Conservation (phyloP, 92 coral and sea anemone species). For the Palythoa caribaeorum region DNA sequence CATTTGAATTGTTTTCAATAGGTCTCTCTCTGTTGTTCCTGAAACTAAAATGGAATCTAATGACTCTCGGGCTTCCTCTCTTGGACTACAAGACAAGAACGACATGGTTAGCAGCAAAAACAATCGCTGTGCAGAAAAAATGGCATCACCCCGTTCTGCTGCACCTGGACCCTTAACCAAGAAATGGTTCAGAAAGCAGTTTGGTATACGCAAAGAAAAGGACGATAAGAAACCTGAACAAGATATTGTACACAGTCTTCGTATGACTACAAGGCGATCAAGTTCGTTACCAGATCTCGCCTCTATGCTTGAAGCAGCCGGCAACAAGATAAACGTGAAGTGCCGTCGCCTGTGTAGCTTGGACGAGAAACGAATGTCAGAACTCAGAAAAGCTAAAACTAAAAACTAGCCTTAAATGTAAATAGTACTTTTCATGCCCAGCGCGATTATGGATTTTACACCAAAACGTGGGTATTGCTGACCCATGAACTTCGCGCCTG, state of each 20-base stretch:
- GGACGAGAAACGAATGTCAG: conserved; percentile 2
- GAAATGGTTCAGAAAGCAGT: conserved; percentile 73
- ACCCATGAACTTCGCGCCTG: no score
- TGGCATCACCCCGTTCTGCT: conserved; percentile 41
- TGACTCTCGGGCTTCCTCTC: neutral
- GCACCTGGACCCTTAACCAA: conserved; percentile 63
- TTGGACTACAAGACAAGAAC: neutral
- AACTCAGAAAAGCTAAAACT: neutral
- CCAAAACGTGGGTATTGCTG: no score
- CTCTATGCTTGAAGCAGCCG: conserved; percentile 69
- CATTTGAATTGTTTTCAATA: no score
- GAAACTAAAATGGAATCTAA: no score
- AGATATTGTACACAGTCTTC: conserved; percentile 1
- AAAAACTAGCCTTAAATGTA: neutral
- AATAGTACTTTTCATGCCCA: neutral
- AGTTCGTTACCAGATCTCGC: conserved; percentile 79
- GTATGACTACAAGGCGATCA: conserved; percentile 54
- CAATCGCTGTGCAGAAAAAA: neutral
- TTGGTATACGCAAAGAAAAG: conserved; percentile 62
- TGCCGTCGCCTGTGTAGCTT: conserved; percentile 13
- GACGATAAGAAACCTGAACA: neutral
- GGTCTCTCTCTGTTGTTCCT: no score
- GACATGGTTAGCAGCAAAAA: neutral
- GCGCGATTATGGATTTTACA: neutral
- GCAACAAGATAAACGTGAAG: conserved; percentile 21